Evolutionary conservation across 2,113 vertebrate genomes (phyloP).

Genomic region (Lasiurus cinereus): DNA sequence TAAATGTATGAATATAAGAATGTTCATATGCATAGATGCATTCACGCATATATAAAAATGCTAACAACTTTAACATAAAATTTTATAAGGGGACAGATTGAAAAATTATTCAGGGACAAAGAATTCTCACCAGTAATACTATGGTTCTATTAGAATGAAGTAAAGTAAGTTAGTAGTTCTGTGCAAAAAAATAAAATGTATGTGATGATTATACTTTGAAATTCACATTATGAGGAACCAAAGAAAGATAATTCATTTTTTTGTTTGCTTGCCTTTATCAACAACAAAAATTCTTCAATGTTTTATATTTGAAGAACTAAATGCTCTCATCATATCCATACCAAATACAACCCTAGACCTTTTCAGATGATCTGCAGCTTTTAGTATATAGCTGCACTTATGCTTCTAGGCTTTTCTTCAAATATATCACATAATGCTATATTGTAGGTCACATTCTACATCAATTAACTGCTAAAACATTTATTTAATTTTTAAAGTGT

Average conservation of each 20-base stretch:
- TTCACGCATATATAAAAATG: not conserved
- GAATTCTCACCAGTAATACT: not conserved
- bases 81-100: not conserved
- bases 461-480: slow-evolving; percentile 16
- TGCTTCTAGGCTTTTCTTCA: not conserved
- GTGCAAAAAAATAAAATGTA: not conserved
- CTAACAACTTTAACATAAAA: not conserved
- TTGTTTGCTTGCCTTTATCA: not conserved
- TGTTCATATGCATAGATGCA: not conserved
- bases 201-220: slow-evolving; percentile 12
- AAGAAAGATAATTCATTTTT: not conserved
- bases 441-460: slow-evolving; percentile 13
- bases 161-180: not conserved
- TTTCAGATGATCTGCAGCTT: not conserved
- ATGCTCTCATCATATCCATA: not conserved
- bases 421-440: not conserved
- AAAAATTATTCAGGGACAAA: not conserved
- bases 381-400: not conserved
- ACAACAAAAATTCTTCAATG: not conserved
- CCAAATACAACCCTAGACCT: not conserved
- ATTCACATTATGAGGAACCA: not conserved
- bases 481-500: slow-evolving; percentile 46
- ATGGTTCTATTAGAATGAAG: slow-evolving; percentile 10
- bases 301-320: not conserved
- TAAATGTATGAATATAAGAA: not conserved